These are phyloP conservation scores for Sylvia atricapilla DNA, from an alignment of 2,113 vertebrate species.

Conservation along the genomic window DNA sequence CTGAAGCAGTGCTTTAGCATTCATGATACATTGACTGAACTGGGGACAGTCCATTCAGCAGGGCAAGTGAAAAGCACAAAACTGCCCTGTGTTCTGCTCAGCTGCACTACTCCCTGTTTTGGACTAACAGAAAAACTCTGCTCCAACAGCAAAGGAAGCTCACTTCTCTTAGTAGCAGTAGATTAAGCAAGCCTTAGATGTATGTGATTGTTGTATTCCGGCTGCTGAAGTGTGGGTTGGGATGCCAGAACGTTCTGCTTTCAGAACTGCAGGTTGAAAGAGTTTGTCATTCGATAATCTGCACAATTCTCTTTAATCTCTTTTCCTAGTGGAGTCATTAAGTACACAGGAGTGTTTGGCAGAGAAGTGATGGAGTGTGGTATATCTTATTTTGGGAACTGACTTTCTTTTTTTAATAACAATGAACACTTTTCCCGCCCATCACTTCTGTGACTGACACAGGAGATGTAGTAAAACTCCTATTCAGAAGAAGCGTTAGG, in stretches of 20 bases:
- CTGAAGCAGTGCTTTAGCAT: slow-evolving; percentile 34
- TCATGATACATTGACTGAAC: slow-evolving; percentile 8
- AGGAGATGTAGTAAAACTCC: neutral
- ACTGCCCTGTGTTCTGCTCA: slow-evolving; percentile 34
- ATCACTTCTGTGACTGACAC: neutral
- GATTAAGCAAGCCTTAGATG: neutral
- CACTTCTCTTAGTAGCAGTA: neutral
- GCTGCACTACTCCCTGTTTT: neutral
- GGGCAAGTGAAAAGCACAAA: slow-evolving; percentile 41
- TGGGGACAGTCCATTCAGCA: slow-evolving; percentile 27
- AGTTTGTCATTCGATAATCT: slow-evolving; percentile 25
- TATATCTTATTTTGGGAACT: slow-evolving; percentile 12
- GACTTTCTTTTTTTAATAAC: neutral
- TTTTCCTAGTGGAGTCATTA: slow-evolving; percentile 41
- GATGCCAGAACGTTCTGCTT: neutral
- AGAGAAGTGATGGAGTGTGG: neutral
- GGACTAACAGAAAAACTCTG: neutral
- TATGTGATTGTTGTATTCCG: neutral
- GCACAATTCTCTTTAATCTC: slow-evolving; percentile 33
- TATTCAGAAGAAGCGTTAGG: neutral
- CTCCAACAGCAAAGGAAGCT: neutral
- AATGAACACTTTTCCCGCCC: neutral
- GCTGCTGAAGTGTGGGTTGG: neutral
- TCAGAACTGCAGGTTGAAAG: slow-evolving; percentile 4
- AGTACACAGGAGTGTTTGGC: neutral